phyloP scores from a whole-genome alignment of 1,140 invertebrate species.

The Linepithema humile region DNA sequence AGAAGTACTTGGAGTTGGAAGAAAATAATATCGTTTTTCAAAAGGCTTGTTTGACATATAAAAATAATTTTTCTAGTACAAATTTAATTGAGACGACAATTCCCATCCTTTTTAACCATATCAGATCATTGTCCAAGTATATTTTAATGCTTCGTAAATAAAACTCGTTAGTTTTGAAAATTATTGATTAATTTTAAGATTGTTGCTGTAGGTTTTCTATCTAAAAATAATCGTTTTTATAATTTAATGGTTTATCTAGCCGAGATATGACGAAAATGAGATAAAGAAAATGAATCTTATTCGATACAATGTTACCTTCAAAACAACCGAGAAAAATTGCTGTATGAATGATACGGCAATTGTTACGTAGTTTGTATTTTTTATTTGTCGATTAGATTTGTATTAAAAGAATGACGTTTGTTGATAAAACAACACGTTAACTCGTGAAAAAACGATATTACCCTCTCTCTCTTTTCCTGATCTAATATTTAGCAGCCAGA shows the following conservation, averaged over 20 bases:
- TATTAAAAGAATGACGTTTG: background rate
- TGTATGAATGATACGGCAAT: background rate
- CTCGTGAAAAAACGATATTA: background rate
- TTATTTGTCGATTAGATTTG: constrained; percentile 5
- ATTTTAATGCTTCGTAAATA: background rate
- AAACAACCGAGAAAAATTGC: background rate
- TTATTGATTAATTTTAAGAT: background rate
- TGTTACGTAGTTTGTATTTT: background rate
- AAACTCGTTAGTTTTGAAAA: background rate
- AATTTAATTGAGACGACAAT: background rate
- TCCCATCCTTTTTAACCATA: background rate
- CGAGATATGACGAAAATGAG: background rate
- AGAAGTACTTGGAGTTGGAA: background rate
- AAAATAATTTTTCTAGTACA: constrained; percentile 4
- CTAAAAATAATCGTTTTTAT: background rate
- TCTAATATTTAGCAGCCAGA: background rate
- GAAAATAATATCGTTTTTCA: background rate
- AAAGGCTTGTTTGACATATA: background rate
- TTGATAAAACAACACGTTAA: constrained; percentile 36
- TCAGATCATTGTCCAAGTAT: background rate
- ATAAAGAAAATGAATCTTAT: background rate
- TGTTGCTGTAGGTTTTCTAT: background rate
- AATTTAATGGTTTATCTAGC: background rate
- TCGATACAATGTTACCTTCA: background rate
- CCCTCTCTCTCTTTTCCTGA: background rate